phyloP scores from a whole-genome alignment of 2,797 vertebrate genomes.

The Varecia variegata region DNA sequence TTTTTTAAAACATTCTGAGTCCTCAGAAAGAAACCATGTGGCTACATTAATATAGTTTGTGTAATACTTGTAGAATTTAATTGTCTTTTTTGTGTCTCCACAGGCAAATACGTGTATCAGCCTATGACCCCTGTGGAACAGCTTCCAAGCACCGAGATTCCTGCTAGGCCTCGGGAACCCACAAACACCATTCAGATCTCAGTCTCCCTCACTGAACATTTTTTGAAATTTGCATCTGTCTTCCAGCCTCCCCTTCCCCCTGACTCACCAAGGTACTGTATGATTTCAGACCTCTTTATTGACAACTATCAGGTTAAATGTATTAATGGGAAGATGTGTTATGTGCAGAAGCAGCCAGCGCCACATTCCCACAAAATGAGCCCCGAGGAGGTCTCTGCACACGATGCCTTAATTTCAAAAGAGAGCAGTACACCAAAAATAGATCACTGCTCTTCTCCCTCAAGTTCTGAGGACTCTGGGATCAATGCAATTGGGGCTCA shows the following conservation, averaged over 20 bases:
- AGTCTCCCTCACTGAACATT: conserved; percentile 93
- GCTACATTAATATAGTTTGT: not conserved
- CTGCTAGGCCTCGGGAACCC: conserved; percentile 85
- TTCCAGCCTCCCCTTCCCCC: conserved; percentile 93
- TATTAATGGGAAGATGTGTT: conserved; percentile 99
- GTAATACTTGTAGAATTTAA: not conserved
- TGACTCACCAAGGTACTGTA: conserved; percentile 94
- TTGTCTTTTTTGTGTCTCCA: not conserved
- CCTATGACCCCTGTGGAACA: conserved; percentile 98
- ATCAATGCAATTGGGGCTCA: conserved; percentile 96
- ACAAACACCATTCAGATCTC: conserved; percentile 93
- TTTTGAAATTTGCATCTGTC: conserved; percentile 93
- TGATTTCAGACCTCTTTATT: conserved; percentile 95
- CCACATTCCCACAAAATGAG: conserved; percentile 74
- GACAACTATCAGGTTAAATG: conserved; percentile 98
- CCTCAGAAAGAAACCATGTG: not conserved
- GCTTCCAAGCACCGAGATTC: conserved; percentile 95
- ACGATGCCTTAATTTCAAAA: conserved; percentile 83
- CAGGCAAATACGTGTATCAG: conserved; percentile 98
- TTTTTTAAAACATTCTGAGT: not conserved
- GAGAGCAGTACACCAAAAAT: conserved; percentile 92
- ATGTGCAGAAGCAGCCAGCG: conserved; percentile 92
- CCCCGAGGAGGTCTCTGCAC: conserved; percentile 81
- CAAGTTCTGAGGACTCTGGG: conserved; percentile 97
- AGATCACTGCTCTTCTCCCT: conserved; percentile 96